Evolutionary conservation across 1,140 invertebrate genomes (phyloP), one percentile per base, ranked within the genome.

Genomic region (Atopsyche davidsoni): DNA sequence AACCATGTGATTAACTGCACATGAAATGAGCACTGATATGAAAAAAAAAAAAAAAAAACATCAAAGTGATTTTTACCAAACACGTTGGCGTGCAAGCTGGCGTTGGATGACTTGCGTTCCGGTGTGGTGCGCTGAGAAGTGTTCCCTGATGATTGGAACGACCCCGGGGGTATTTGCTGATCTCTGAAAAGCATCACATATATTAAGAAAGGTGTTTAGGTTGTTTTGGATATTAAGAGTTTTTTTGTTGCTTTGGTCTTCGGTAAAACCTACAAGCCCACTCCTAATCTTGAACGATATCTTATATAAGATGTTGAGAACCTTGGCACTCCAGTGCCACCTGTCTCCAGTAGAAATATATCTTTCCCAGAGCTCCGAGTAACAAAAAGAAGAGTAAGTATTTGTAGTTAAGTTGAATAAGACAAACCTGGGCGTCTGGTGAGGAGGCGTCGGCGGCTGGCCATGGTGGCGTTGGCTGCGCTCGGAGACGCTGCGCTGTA

Each of bases 401-500:
- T n/a, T n/a, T n/a, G n/a, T n/a, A n/a, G n/a, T n/a, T n/a, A 28
- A 28, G 9, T 38, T 38, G 35, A 9, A 7, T 18, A 7, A 14
- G 18, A 16, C 24, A 16, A 25, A 44, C 28, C 49, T 28, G 40
- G 68, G 54, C 73, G 76, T 40, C 75, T 72, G 23, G 63, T 67
- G 40, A 68, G 68, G 52, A 9, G 72, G 65, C n/a, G 70, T 72
- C 23, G 65, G 62, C 49, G 74, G 73, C 31, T 77, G 75, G 2
- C 74, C 71, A 57, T 52, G 49, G 24, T 57, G 55, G 28, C 55
- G 48, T 23, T 57, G 55, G 63, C 75, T 79, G 57, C 77, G 78
- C 52, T 79, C 77, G 2, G 77, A 79, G 1, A 79, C 77, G 48
- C 76, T 78, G 34, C 77, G 65, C 53, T 78, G 76, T 60, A 79